Evolutionary conservation across 2,888 invertebrate species (phyloP).

Genomic region (Homarus gammarus): DNA sequence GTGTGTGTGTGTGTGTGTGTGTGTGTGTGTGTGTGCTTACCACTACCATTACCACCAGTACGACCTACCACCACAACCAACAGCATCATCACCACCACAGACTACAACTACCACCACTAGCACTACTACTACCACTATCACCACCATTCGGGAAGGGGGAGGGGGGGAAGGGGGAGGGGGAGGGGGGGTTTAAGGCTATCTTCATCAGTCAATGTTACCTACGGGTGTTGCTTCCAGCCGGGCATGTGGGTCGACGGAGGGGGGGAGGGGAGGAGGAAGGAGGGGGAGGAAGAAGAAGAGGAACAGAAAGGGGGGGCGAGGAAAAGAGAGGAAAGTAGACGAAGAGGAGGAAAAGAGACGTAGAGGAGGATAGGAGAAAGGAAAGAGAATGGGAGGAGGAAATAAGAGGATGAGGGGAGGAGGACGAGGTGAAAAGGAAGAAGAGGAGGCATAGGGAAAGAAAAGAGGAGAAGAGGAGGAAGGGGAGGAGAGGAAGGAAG

Average conservation of each 20-base stretch:
- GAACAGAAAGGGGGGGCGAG: not conserved
- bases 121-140: constrained; percentile 20
- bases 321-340: not conserved
- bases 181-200: constrained; percentile 27
- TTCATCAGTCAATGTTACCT: constrained; percentile 62
- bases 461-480: not conserved
- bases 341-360: not conserved
- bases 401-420: not conserved
- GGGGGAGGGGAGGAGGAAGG: not conserved
- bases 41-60: too few relatives aligned
- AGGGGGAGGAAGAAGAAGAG: not conserved
- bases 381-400: too few relatives aligned
- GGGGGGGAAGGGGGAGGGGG: too few relatives aligned
- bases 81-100: constrained; percentile 20
- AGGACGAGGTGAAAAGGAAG: not conserved
- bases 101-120: not conserved
- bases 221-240: constrained; percentile 58
- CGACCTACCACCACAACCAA: not conserved
- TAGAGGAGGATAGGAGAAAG: not conserved
- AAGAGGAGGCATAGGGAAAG: not conserved
- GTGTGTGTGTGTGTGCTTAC: too few relatives aligned
- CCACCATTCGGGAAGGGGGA: constrained; percentile 18
- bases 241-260: not conserved
- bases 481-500: not conserved
- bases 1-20: too few relatives aligned